phyloP scores from a whole-genome alignment of 2,797 vertebrate species.

The Alcedo quadribrachys region DNA sequence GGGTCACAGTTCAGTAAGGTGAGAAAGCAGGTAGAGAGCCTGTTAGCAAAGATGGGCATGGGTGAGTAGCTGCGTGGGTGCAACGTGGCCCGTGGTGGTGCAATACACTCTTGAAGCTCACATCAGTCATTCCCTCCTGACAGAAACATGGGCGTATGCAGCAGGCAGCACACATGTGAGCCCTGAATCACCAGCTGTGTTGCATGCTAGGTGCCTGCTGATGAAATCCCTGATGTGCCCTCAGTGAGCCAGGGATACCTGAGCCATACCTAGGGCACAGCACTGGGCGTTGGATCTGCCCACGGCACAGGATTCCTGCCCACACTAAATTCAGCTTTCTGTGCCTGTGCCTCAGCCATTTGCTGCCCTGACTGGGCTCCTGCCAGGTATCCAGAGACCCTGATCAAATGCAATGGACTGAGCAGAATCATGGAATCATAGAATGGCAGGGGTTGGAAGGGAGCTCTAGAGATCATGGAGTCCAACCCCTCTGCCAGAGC shows the following conservation, averaged over 20 bases:
- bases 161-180: not conserved
- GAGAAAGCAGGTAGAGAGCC: not conserved
- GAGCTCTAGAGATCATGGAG: too few species aligned
- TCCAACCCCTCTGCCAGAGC: too few species aligned
- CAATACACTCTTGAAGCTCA: not conserved
- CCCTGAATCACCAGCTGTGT: not conserved
- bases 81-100: not conserved
- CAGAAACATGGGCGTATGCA: accelerated
- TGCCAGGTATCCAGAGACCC: not conserved
- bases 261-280: not conserved
- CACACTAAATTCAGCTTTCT: not conserved
- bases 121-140: not conserved
- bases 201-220: not conserved
- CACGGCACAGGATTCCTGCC: not conserved
- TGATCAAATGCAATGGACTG: not conserved
- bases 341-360: not conserved
- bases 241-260: not conserved
- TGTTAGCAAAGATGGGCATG: not conserved
- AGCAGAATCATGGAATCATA: not conserved
- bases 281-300: not conserved
- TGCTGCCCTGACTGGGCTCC: not conserved
- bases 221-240: not conserved
- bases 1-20: accelerated
- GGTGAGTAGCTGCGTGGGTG: not conserved
- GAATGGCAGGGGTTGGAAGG: too few species aligned